These are phyloP conservation scores for Microcebus lehilahytsara DNA, from an alignment of 2,113 vertebrate genomes.

Conservation along the genomic window DNA sequence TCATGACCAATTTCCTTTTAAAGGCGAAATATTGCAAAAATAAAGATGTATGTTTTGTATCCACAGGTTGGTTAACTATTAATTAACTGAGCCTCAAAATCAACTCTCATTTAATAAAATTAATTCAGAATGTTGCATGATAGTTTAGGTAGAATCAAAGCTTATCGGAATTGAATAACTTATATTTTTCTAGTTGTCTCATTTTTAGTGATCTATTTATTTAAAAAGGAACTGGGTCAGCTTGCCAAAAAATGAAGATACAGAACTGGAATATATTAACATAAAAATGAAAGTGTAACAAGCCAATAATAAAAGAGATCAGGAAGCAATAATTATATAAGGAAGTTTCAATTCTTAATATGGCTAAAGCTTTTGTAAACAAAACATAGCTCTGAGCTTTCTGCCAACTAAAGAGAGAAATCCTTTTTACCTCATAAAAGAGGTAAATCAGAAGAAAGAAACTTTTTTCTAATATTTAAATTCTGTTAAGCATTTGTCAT, in stretches of 20 bases:
- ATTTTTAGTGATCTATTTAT: background rate
- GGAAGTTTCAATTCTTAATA: background rate
- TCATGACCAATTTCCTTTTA: background rate
- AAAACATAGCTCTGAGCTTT: background rate
- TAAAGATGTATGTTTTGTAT: background rate
- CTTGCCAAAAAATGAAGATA: background rate
- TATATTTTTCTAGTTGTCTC: background rate
- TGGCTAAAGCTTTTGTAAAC: background rate
- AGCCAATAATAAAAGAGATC: background rate
- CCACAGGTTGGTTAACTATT: background rate
- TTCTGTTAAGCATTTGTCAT: background rate
- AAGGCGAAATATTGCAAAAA: background rate
- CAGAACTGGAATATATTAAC: background rate
- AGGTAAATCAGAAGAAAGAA: background rate
- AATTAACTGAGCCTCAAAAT: constrained; percentile 44
- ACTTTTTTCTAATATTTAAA: background rate
- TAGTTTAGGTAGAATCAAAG: background rate
- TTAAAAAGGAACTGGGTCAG: background rate
- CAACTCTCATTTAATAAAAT: constrained; percentile 31
- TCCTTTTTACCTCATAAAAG: background rate
- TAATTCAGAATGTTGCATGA: background rate
- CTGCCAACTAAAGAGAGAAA: background rate
- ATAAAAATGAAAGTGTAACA: background rate
- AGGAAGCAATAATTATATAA: background rate
- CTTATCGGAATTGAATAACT: background rate